phyloP scores from a whole-genome alignment of 2,888 invertebrate genomes.

The Limenitis camilla region DNA sequence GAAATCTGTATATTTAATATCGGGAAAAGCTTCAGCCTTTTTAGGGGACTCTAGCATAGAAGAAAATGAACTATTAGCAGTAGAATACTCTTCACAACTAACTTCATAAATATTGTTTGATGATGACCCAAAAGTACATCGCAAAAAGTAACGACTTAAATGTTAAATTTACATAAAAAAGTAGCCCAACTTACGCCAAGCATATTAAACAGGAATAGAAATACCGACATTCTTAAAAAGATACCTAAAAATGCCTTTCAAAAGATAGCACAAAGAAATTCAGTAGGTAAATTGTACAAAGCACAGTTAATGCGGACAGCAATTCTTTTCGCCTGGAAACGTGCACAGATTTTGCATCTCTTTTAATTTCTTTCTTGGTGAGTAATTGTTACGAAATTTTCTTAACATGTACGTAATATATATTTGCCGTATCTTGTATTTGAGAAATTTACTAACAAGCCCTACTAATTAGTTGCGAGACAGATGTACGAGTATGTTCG shows the following conservation, averaged over 20 bases:
- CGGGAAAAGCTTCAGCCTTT: too few relatives aligned
- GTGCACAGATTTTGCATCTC: slow-evolving; percentile 9
- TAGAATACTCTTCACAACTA: too few relatives aligned
- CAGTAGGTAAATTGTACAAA: slow-evolving; percentile 21
- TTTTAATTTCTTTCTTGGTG: background rate
- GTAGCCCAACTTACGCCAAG: background rate
- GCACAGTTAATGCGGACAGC: slow-evolving; percentile 15
- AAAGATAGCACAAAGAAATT: slow-evolving; percentile 19
- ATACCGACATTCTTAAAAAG: slow-evolving; percentile 2
- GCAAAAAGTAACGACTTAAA: background rate
- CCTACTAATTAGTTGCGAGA: too few relatives aligned
- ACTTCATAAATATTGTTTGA: too few relatives aligned
- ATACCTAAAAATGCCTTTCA: slow-evolving; percentile 12
- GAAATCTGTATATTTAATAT: too few relatives aligned
- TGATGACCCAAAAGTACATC: background rate
- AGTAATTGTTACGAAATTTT: background rate
- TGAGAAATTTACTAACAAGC: too few relatives aligned
- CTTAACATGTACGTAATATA: too few relatives aligned
- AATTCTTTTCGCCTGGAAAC: slow-evolving; percentile 14
- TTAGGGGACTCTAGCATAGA: too few relatives aligned
- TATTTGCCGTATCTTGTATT: too few relatives aligned
- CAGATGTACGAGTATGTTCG: too few relatives aligned
- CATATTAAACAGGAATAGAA: slow-evolving; percentile 8
- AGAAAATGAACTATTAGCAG: too few relatives aligned
- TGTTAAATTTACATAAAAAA: background rate